Evolutionary conservation across 92 coral and sea anemone species (phyloP).

Genomic region (Heteractis magnifica): DNA sequence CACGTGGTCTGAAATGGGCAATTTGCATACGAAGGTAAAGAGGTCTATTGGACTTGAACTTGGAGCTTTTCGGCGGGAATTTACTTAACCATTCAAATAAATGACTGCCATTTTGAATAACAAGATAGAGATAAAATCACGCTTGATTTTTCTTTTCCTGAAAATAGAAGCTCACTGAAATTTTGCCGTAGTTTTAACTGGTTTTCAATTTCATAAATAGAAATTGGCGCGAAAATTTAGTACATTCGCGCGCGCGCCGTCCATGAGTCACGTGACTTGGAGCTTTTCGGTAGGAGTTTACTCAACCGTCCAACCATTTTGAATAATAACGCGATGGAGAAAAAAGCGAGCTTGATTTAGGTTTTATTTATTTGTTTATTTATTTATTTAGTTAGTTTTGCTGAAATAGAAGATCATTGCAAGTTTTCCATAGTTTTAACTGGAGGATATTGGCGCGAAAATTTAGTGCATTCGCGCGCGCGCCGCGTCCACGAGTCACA

Average conservation of each 20-base stretch:
- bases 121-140: too few relatives aligned
- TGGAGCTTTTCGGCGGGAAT: too few relatives aligned
- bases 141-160: not conserved
- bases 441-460: constrained; percentile 16
- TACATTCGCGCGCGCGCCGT: constrained; percentile 39
- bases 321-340: not conserved
- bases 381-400: not conserved
- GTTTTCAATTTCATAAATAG: too few relatives aligned
- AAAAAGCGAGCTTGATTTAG: not conserved
- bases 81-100: not conserved
- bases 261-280: too few relatives aligned
- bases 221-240: constrained; percentile 19
- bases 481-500: constrained; percentile 67
- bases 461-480: constrained; percentile 29
- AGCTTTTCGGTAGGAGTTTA: too few relatives aligned
- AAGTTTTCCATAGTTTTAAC: not conserved
- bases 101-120: constrained; percentile 43
- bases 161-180: too few relatives aligned
- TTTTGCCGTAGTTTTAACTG: not conserved
- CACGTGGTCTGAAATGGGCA: too few relatives aligned
- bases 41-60: too few relatives aligned
- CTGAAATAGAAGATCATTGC: not conserved
- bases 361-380: not conserved
- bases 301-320: too few relatives aligned
- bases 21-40: too few relatives aligned